phyloP scores from a whole-genome alignment of 92 coral and sea anemone species.

The Isaurus tuberculatus region DNA sequence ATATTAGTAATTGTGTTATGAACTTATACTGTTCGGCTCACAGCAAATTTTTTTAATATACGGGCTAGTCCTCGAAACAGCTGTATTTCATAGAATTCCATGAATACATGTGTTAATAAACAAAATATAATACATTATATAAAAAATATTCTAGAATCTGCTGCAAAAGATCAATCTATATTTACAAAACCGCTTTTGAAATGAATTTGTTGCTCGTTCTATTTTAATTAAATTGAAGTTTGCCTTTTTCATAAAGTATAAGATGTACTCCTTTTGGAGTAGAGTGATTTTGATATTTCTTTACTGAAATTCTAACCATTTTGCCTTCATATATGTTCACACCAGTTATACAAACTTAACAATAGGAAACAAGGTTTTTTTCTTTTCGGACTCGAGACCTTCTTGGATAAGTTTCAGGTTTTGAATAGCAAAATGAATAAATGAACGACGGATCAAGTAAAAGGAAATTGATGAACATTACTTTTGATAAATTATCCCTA shows the following conservation, averaged over 20 bases:
- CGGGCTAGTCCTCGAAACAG: neutral
- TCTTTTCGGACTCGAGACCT: neutral
- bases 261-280: no score
- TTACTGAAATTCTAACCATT: no score
- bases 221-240: neutral
- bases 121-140: neutral
- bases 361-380: no score
- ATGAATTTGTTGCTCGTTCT: neutral
- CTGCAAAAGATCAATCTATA: neutral
- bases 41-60: neutral
- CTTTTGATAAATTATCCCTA: neutral
- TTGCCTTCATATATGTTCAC: no score
- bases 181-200: neutral
- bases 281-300: no score
- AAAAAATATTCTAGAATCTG: neutral
- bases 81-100: neutral
- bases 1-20: constrained; percentile 1
- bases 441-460: neutral
- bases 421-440: neutral
- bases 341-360: no score
- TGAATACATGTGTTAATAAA: neutral
- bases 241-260: no score
- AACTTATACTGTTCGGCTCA: neutral
- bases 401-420: neutral
- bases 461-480: neutral